Evolutionary conservation across 92 coral and sea anemone species (phyloP).

Genomic region (Plumapathes pennacea): DNA sequence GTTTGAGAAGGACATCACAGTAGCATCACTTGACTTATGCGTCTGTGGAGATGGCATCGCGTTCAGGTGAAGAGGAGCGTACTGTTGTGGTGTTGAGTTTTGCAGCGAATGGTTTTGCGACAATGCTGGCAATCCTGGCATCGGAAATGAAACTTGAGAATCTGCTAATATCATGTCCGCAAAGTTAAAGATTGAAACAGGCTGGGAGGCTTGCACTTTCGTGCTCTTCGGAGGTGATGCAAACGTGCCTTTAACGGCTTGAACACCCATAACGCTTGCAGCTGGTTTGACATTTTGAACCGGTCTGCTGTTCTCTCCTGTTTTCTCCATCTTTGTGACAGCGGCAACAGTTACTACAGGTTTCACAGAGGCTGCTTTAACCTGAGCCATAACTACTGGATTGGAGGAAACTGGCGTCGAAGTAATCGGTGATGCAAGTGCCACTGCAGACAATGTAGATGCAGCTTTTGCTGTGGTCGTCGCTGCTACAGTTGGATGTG

Average conservation of each 20-base stretch:
- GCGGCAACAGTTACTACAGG: conserved; percentile 59
- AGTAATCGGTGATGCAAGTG: conserved; percentile 1
- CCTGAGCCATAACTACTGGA: conserved; percentile 1
- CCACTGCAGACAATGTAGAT: conserved; percentile 12
- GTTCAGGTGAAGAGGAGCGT: conserved; percentile 14
- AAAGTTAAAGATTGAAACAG: conserved; percentile 77
- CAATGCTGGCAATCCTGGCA: conserved; percentile 29
- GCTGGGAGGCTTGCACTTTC: conserved; percentile 39
- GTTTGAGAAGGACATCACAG: too few relatives aligned
- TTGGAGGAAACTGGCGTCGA: not conserved
- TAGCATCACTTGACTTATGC: conserved; percentile 30
- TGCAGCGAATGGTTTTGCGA: conserved; percentile 24
- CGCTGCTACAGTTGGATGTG: conserved; percentile 17
- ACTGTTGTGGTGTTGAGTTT: conserved; percentile 42
- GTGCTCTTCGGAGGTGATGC: conserved; percentile 16
- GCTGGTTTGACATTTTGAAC: conserved; percentile 32
- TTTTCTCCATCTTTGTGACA: conserved; percentile 69
- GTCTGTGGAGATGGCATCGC: conserved; percentile 52
- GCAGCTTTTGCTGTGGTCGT: conserved; percentile 31
- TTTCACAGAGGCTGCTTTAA: conserved; percentile 1
- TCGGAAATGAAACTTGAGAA: too few relatives aligned
- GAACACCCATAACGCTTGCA: conserved; percentile 14
- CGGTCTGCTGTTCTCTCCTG: conserved; percentile 51
- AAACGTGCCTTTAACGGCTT: conserved; percentile 11
- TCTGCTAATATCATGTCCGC: conserved; percentile 71